Evolutionary conservation across 2,113 vertebrate species (phyloP), one percentile per base, ranked within the genome.

Genomic region (Perognathus longimembris): DNA sequence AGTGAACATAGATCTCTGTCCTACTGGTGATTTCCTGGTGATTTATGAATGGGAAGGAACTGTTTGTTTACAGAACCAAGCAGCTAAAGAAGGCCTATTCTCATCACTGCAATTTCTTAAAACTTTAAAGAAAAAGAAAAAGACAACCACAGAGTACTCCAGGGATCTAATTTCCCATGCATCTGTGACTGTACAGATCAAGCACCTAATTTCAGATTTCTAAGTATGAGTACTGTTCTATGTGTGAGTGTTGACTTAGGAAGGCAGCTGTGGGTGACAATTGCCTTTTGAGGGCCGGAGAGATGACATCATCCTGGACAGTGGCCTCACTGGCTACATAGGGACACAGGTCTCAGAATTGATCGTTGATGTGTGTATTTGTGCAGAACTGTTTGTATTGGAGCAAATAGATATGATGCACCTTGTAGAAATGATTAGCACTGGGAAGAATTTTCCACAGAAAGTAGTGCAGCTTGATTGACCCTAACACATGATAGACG

Each of bases 151-250:
- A 61, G 18, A 84, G 63, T 84, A 89, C 76, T 77, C 86, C 38
- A 59, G 78, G 77, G 92, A 92, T 91, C 89, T 85, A 85, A 93
- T 93, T 97, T 92, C 95, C 80, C 84, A 85, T 85, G 71, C 70
- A 8, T 63, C 54, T 15, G 84, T 97, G 93, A 95, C 93, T 40
- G 92, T 94, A 75, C 81, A 93, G 95, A 92, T 95, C 92, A 95
- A 34, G 61, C 28, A 64, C 77, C 81, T 84, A 70, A 85, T 81
- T 91, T 82, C 84, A 95, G 90, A 92, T 90, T 84, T 93, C n/a
- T n/a, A n/a, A n/a, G n/a, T n/a, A n/a, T 77, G 80, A 91, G 81
- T 73, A 70, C 34, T 90, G 9, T 26, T 89, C 94, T 84, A 89
- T 94, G 76, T 24, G n/a, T 38, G 57, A 82, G 36, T 77, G 50